Percentiles rank a stretch among this genome's conserved stretches.
phyloP scores from a whole-genome alignment of 2,113 vertebrate genomes.

The Pomatorhinus ruficollis region DNA sequence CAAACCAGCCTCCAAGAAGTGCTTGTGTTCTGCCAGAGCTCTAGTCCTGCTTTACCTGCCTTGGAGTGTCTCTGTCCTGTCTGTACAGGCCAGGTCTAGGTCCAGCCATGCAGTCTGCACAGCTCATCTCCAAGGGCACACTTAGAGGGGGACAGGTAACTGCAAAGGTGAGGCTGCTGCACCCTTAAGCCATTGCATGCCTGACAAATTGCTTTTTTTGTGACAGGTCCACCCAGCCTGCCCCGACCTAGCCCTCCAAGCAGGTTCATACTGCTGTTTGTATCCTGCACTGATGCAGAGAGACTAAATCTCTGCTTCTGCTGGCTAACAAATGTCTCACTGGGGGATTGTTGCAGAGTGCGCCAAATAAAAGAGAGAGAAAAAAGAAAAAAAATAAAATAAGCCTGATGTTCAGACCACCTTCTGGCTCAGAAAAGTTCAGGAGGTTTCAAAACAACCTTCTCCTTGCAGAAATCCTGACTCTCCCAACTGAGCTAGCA shows the following conservation, averaged over 20 bases:
- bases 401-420: background rate
- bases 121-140: fast-evolving
- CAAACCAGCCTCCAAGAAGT: background rate
- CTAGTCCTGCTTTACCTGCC: background rate
- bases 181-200: background rate
- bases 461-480: conserved; percentile 4
- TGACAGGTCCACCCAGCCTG: background rate
- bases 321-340: background rate
- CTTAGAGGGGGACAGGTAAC: background rate
- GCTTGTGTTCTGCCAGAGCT: background rate
- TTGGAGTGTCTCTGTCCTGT: background rate
- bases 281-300: background rate
- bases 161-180: background rate
- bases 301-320: background rate
- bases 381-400: background rate
- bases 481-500: background rate
- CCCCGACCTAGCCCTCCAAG: background rate
- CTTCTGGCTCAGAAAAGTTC: background rate
- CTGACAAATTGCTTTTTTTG: background rate
- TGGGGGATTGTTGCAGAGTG: background rate
- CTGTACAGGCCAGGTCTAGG: background rate
- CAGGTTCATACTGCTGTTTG: background rate
- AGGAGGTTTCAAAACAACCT: conserved; percentile 5
- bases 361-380: background rate
- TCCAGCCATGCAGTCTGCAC: background rate